Evolutionary conservation across 1,140 invertebrate genomes (phyloP), one percentile per base, ranked within the genome.

Genomic region (Danaus melanippus): DNA sequence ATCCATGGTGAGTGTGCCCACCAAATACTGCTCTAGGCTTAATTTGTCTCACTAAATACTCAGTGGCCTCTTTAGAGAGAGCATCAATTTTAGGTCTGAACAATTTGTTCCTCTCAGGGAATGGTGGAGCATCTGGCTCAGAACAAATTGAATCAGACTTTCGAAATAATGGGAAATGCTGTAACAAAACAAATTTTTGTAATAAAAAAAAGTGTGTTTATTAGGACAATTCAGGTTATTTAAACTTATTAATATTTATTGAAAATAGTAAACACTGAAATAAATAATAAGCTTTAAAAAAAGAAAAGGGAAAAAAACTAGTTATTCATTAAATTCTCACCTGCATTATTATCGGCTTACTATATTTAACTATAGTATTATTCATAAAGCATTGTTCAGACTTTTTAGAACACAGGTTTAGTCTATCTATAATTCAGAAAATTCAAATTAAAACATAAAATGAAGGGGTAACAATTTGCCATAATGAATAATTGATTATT

Each of bases 101-200:
- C 67, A 89, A 88, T 32, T 87, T 87, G 52, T 81, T 78, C 67
- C 79, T 87, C 83, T 90, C 69, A 5, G 92, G 89, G 10, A 89
- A 70, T n/a, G 94, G 93, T 1, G 93, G 93, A 58, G 94, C 90
- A 88, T 98, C 95, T 39, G 91, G 87, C 71, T 96, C 95, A 44
- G 88, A 90, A 74, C 98, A 99, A 50, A 89, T 77, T 58, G 89
- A 86, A 87, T 99, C 98, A 0, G 95, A 97, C 72, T 91, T 84
- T 56, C 98, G 91, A 83, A 93, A 98, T 66, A 99, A 89, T 17
- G 97, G 98, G 88, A 96, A 99, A 90, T 99, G 98, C 94, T 97
- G 81, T 50, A 84, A 85, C 21, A 21, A 2, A 2, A 32, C 21
- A 32, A 15, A 32, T 32, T 1, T 32, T 32, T 32, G 21, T 7